Conservation (phyloP, 2,888 invertebrate genomes). For the Chesias legatella region DNA sequence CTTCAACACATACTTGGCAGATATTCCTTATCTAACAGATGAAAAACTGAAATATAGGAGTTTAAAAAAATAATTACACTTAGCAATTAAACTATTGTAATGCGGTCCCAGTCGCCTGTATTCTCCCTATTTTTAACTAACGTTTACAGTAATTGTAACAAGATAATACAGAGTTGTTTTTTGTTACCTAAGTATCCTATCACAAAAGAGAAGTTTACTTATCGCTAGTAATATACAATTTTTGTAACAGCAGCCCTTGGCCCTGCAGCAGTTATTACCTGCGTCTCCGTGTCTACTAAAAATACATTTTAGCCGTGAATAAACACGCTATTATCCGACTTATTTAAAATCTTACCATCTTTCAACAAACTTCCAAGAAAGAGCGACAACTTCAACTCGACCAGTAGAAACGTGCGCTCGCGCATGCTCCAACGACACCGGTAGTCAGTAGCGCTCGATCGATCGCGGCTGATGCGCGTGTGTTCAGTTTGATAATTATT, state of each 20-base stretch:
- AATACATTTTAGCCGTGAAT: slow-evolving; percentile 73
- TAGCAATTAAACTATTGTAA: too few species aligned
- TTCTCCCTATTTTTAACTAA: too few species aligned
- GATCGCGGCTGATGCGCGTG: slow-evolving; percentile 47
- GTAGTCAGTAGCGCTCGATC: slow-evolving; percentile 72
- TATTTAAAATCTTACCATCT: slow-evolving; percentile 24
- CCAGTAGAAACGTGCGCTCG: slow-evolving; percentile 57
- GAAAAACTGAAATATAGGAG: too few species aligned
- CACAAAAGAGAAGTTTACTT: too few species aligned
- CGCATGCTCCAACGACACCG: slow-evolving; percentile 60
- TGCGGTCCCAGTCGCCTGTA: too few species aligned
- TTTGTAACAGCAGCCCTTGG: slow-evolving; percentile 59
- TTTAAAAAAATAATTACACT: too few species aligned
- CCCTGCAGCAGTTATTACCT: slow-evolving; percentile 64
- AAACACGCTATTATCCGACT: slow-evolving; percentile 49
- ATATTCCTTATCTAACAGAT: too few species aligned
- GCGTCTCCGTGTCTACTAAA: slow-evolving; percentile 68
- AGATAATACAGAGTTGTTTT: too few species aligned
- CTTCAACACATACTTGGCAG: too few species aligned
- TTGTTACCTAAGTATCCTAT: too few species aligned
- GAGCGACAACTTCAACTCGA: slow-evolving; percentile 39
- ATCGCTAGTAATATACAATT: slow-evolving; percentile 16
- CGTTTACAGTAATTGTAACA: too few species aligned
- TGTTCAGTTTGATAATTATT: slow-evolving; percentile 41
- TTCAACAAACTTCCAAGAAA: slow-evolving; percentile 18